Conservation (phyloP, 2,113 vertebrate species). For the Bos indicus region DNA sequence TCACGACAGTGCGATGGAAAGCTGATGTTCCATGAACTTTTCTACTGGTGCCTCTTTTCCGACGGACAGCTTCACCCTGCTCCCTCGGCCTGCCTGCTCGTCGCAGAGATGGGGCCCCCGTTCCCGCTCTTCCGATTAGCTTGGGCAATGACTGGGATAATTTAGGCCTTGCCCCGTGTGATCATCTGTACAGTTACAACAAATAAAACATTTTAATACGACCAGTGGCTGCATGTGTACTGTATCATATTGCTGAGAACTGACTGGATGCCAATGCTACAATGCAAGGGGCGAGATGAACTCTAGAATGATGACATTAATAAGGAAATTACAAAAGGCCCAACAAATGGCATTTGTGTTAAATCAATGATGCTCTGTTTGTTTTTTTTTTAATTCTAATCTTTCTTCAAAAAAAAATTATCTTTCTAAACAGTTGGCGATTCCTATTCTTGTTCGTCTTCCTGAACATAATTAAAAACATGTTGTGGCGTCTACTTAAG, state of each 20-base stretch:
- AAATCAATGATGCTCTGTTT: slow-evolving; percentile 87
- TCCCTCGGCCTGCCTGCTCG: background rate
- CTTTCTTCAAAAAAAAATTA: slow-evolving; percentile 82
- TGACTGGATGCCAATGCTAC: slow-evolving; percentile 78
- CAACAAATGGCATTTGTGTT: slow-evolving; percentile 87
- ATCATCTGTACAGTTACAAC: slow-evolving; percentile 72
- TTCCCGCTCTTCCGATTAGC: slow-evolving; percentile 45
- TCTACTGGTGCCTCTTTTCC: background rate
- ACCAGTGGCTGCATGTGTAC: slow-evolving; percentile 80
- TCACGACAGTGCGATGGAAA: rapidly evolving
- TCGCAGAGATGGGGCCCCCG: background rate
- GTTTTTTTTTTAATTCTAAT: slow-evolving; percentile 82
- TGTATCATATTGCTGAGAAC: slow-evolving; percentile 76
- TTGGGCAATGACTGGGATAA: slow-evolving; percentile 69
- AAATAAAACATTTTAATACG: slow-evolving; percentile 81
- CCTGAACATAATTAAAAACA: slow-evolving; percentile 89
- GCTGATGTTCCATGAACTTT: slow-evolving; percentile 36
- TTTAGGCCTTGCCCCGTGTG: slow-evolving; percentile 55
- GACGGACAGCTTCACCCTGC: background rate
- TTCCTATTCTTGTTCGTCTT: slow-evolving; percentile 85
- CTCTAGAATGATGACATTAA: slow-evolving; percentile 84
- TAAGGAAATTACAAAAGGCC: slow-evolving; percentile 86
- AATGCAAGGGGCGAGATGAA: slow-evolving; percentile 76
- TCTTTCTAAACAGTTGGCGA: slow-evolving; percentile 88
- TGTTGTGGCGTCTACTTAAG: slow-evolving; percentile 88